Evolutionary conservation across 2,113 vertebrate species (phyloP).

Genomic region (Hippoglossus stenolepis): DNA sequence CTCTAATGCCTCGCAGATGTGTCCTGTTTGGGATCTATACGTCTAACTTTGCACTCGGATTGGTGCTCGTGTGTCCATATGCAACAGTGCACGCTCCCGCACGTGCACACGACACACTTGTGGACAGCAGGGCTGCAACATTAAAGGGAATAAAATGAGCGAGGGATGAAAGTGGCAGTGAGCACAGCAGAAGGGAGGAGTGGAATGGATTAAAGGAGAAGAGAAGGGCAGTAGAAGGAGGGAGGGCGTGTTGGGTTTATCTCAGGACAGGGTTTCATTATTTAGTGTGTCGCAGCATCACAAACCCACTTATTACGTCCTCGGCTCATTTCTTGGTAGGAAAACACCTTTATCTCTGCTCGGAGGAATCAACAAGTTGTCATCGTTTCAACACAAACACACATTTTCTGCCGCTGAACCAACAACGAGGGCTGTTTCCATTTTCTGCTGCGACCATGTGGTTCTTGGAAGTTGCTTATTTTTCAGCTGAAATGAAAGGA

Average conservation of each 20-base stretch:
- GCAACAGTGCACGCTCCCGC: neutral
- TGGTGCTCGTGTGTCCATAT: conserved; percentile 1
- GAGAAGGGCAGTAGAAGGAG: conserved; percentile 17
- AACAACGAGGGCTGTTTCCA: conserved; percentile 30
- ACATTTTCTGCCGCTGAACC: conserved; percentile 3
- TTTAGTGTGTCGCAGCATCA: neutral
- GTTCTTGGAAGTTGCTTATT: conserved; percentile 43
- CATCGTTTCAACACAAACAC: conserved; percentile 32
- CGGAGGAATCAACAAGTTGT: conserved; percentile 1
- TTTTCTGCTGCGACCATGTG: conserved; percentile 31
- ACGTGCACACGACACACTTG: neutral
- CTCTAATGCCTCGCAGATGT: conserved; percentile 64
- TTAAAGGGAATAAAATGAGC: conserved; percentile 27
- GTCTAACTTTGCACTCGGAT: conserved; percentile 10
- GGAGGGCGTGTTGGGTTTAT: conserved; percentile 29
- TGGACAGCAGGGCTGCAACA: neutral
- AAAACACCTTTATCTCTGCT: conserved; percentile 37
- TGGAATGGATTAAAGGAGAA: conserved; percentile 15
- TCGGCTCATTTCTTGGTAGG: neutral
- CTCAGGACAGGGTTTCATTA: conserved; percentile 50
- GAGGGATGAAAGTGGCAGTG: conserved; percentile 24
- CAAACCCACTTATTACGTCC: conserved; percentile 28
- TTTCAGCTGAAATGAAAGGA: neutral
- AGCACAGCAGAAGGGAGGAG: conserved; percentile 1
- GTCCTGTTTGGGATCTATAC: conserved; percentile 36